Evolutionary conservation across 2,113 vertebrate species (phyloP).

Genomic region (Toxotes jaculatrix): DNA sequence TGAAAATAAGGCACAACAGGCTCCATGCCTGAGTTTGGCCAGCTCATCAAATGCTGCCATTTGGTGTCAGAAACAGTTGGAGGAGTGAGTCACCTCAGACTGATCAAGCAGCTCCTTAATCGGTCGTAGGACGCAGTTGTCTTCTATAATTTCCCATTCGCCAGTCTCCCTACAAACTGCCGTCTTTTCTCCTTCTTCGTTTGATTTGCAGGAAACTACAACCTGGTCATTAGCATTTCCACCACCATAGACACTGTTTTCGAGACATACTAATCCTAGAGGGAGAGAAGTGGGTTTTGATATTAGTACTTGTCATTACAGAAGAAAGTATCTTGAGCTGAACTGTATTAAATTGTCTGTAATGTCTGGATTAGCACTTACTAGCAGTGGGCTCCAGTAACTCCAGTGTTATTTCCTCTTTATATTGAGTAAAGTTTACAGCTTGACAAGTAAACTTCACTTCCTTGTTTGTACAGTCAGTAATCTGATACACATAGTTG

Average conservation of each 20-base stretch:
- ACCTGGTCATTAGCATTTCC: rapidly evolving
- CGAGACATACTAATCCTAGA: no score
- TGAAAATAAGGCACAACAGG: no score
- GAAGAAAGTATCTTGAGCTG: neutral
- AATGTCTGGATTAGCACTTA: slow-evolving; percentile 27
- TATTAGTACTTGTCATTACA: neutral
- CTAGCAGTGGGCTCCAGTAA: neutral
- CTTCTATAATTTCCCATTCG: neutral
- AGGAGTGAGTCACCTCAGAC: slow-evolving; percentile 50
- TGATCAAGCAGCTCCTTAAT: slow-evolving; percentile 15
- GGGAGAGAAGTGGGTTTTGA: neutral
- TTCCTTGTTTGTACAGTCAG: rapidly evolving
- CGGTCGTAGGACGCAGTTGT: slow-evolving; percentile 28
- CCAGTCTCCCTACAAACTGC: neutral
- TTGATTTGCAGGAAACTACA: rapidly evolving
- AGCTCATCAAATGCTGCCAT: no score
- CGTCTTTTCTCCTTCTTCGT: neutral
- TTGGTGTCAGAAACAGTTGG: neutral
- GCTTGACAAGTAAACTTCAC: slow-evolving; percentile 29
- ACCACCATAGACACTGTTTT: slow-evolving; percentile 19
- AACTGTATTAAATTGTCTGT: neutral
- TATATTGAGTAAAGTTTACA: rapidly evolving
- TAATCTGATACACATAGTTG: rapidly evolving
- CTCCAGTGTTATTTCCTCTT: neutral
- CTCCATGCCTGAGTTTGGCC: no score